Conservation (phyloP, 2,113 vertebrate species). For the Paramisgurnus dabryanus region DNA sequence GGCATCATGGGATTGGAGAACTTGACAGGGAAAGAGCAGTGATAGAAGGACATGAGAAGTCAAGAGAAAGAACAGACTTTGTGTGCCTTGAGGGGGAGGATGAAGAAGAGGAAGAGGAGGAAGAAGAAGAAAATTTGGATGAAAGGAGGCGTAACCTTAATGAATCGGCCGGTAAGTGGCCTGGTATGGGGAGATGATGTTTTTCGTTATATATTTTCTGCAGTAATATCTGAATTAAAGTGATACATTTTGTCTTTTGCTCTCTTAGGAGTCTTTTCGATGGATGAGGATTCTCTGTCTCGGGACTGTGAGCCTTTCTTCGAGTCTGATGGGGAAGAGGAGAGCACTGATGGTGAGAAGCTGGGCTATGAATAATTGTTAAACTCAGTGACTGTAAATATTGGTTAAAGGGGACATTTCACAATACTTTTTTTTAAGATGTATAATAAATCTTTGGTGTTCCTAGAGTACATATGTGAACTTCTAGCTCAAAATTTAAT, state of each 20-base stretch:
- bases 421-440: too few species aligned
- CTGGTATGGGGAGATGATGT: background rate
- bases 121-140: conserved; percentile 70
- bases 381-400: background rate
- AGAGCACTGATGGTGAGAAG: conserved; percentile 81
- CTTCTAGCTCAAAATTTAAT: too few species aligned
- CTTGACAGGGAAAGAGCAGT: conserved; percentile 60
- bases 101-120: conserved; percentile 68
- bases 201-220: background rate
- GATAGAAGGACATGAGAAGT: conserved; percentile 57
- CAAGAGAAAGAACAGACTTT: conserved; percentile 65
- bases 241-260: background rate
- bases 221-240: background rate
- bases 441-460: too few species aligned
- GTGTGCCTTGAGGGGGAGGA: conserved; percentile 72
- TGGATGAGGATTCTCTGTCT: conserved; percentile 88
- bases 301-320: conserved; percentile 86
- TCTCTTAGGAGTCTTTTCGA: conserved; percentile 84
- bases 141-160: conserved; percentile 71
- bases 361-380: background rate
- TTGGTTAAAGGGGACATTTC: too few species aligned
- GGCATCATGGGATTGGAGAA: conserved; percentile 63
- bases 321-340: conserved; percentile 81
- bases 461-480: too few species aligned
- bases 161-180: conserved; percentile 71